Evolutionary conservation across 2,797 vertebrate species (phyloP), one percentile per base, ranked within the genome.

Genomic region (Sebastes taczanowskii): DNA sequence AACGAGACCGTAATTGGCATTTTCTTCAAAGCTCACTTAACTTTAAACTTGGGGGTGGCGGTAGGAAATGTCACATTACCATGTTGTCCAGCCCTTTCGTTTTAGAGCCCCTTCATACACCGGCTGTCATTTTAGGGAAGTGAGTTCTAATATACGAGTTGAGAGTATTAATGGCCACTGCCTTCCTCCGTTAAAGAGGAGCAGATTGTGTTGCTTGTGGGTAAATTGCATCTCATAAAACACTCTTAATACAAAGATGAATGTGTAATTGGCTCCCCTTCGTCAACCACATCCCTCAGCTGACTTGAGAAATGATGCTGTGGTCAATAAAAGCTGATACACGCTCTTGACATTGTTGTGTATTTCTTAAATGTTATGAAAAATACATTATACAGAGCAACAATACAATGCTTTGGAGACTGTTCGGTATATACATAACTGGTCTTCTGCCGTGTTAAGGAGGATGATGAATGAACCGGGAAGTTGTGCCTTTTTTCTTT

Each of bases 301-400:
- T 75, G 34, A 72, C 11, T 13, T 11, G 22, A 71, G 65, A 70
- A 73, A 78, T 22, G 60, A 76, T 60, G 64, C 61, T 55, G 38
- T 8, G 22, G 49, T 82, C 83, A 92, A 90, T 87, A 88, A 90
- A 93, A 81, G 63, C 70, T 66, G 68, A 83, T 75, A 72, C 84
- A 85, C 56, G 20, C 64, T 84, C 35, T 89, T 90, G 85, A 93
- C 88, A 89, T 88, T 86, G 83, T 88, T 84, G 81, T 90, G 90
- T 95, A 92, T 93, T 93, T 83, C 88, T 94, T 94, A 93, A 94
- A 94, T 94, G 91, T 92, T 95, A 92, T 93, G 94, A 94, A 95
- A 63, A 95, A 95, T 94, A 95, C 93, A 94, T 93, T 94, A 92
- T 93, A 95, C 93, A 94, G 91, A 91, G 89, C 87, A 92, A 94